Evolutionary conservation across 2,888 invertebrate species (phyloP), one percentile per base, ranked within the genome.

Genomic region (Aricia artaxerxes): DNA sequence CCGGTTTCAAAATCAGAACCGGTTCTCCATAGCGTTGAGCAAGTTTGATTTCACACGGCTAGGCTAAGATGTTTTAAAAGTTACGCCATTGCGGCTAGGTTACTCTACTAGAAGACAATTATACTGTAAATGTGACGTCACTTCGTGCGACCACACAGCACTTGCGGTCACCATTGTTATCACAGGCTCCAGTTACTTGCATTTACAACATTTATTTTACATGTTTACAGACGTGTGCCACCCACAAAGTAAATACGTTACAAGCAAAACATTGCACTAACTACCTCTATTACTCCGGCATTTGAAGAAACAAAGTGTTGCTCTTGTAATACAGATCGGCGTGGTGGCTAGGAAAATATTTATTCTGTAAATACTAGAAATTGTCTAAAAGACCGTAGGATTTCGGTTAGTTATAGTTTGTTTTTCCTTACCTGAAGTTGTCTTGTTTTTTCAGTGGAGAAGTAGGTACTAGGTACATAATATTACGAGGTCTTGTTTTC

Each of bases 81-180:
- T 24, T 24, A 24, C 24, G 24, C 24, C n/a, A n/a, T n/a, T n/a
- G n/a, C n/a, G 49, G 2, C 49, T 49, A 11, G 16, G 57, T 57
- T 57, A 57, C 4, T 16, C 4, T 57, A 16, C 57, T 57, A 24
- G 16, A 16, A 57, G 16, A 57, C 4, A 4, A 57, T 57, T 57
- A 57, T 57, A 57, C 57, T 57, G 57, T 16, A 16, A 53, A 49
- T 31, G 57, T 57, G 76, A 53, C 49, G 85, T 85, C 86, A 86
- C 86, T 84, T 86, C 83, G 75, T 24, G 53, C 13, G 53, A 75
- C 53, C 53, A 73, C 73, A 73, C 73, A 44, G 44, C 44, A 53
- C 57, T 57, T 76, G 76, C 49, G 57, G 76, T 49, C 57, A 35
- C 82, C 84, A 82, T 82, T 84, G 83, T 83, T 80, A 53, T 75